These are phyloP conservation scores for Chloroceryle amazona DNA, from an alignment of 2,797 vertebrate species.

Conservation along the genomic window DNA sequence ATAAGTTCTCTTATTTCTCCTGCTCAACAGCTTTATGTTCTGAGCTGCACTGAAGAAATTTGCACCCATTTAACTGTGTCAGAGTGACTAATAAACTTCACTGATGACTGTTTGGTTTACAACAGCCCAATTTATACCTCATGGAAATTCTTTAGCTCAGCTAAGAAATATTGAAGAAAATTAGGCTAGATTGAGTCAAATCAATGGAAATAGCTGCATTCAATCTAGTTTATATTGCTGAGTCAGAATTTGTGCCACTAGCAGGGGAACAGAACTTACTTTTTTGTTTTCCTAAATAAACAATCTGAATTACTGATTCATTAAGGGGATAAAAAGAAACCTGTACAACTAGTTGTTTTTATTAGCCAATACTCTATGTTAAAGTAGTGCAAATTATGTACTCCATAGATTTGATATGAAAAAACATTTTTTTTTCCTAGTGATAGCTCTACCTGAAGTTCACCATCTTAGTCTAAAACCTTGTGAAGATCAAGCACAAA, in stretches of 20 bases:
- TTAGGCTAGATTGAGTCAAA: background rate
- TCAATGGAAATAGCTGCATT: background rate
- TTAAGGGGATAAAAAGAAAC: background rate
- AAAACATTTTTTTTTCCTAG: background rate
- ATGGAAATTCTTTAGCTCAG: background rate
- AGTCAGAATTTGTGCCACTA: background rate
- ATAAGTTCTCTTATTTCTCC: background rate
- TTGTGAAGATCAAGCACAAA: background rate
- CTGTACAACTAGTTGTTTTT: background rate
- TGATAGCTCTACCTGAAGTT: background rate
- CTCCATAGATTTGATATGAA: accelerated
- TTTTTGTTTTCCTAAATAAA: background rate
- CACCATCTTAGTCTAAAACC: background rate
- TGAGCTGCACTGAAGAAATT: background rate
- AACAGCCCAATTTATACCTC: background rate
- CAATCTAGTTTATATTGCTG: background rate
- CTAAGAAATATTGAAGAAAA: background rate
- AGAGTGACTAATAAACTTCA: background rate
- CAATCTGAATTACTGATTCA: background rate
- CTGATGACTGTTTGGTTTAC: background rate
- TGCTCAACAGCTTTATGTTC: background rate
- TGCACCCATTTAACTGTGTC: background rate
- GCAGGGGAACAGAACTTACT: background rate
- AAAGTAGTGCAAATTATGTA: background rate
- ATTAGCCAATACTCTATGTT: background rate